These are phyloP conservation scores for Synodontis membranacea DNA, from an alignment of 2,113 vertebrate genomes.

Conservation along the genomic window DNA sequence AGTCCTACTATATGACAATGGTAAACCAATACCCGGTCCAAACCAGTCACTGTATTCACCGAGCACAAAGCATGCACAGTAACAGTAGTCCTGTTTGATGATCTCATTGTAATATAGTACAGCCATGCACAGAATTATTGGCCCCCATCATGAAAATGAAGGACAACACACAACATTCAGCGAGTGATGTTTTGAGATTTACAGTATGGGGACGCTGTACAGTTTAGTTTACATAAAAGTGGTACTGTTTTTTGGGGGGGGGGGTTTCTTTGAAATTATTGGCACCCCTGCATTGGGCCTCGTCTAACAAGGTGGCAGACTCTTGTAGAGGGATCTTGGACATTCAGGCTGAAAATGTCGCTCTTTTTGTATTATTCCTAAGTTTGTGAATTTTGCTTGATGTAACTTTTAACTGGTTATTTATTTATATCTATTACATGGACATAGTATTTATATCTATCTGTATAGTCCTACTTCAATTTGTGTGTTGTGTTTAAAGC, in stretches of 20 bases:
- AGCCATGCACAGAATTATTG: not conserved
- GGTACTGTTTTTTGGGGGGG: too few relatives aligned
- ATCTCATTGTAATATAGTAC: not conserved
- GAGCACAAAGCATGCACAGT: not conserved
- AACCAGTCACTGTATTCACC: slow-evolving; percentile 3
- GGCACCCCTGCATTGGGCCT: not conserved
- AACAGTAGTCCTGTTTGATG: not conserved
- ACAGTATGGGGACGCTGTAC: not conserved
- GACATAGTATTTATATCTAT: not conserved
- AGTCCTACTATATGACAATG: slow-evolving; percentile 51
- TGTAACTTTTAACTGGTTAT: not conserved
- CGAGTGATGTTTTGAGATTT: not conserved
- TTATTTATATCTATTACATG: not conserved
- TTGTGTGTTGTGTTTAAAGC: not conserved
- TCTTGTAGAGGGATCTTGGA: not conserved
- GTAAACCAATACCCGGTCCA: slow-evolving; percentile 10
- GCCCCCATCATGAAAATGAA: not conserved
- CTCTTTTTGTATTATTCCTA: not conserved
- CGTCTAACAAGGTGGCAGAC: too few relatives aligned
- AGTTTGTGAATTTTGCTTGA: not conserved
- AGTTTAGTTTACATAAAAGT: not conserved
- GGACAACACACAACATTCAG: not conserved
- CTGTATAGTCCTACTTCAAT: not conserved
- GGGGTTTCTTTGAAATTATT: not conserved
- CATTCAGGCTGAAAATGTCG: not conserved